Evolutionary conservation across 2,797 vertebrate genomes (phyloP).

Genomic region (Melanotaenia nigrans): DNA sequence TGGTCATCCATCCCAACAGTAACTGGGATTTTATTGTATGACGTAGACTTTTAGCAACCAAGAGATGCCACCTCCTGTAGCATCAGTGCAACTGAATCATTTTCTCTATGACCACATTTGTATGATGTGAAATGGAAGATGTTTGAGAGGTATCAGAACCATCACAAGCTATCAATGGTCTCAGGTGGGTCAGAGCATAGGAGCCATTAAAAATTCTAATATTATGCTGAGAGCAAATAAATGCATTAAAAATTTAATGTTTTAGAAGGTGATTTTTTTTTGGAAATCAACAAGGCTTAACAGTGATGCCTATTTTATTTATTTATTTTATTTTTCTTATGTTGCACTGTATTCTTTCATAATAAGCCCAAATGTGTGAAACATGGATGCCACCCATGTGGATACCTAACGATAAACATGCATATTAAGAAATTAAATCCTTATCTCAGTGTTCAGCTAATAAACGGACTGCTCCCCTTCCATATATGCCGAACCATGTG

Average conservation of each 20-base stretch:
- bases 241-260: not conserved
- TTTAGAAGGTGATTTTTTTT: conserved; percentile 6
- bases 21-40: conserved; percentile 10
- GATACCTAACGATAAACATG: not conserved
- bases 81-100: not conserved
- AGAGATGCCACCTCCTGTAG: not conserved
- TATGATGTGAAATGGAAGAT: conserved; percentile 12
- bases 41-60: conserved; percentile 5
- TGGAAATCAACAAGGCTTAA: conserved; percentile 8
- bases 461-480: not conserved
- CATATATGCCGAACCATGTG: not conserved
- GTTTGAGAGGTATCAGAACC: not conserved
- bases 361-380: not conserved
- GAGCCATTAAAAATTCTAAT: not conserved
- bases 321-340: no score
- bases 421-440: not conserved
- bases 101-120: conserved; percentile 8
- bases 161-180: not conserved
- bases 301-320: no score
- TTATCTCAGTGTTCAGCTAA: not conserved
- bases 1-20: not conserved
- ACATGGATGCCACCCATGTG: conserved; percentile 11
- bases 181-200: not conserved
- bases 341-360: not conserved
- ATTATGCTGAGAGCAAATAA: not conserved